Percentiles rank a stretch among this genome's conserved stretches.
These are phyloP conservation scores for Deroptyus accipitrinus DNA, from an alignment of 2,113 vertebrate species.

Conservation along the genomic window DNA sequence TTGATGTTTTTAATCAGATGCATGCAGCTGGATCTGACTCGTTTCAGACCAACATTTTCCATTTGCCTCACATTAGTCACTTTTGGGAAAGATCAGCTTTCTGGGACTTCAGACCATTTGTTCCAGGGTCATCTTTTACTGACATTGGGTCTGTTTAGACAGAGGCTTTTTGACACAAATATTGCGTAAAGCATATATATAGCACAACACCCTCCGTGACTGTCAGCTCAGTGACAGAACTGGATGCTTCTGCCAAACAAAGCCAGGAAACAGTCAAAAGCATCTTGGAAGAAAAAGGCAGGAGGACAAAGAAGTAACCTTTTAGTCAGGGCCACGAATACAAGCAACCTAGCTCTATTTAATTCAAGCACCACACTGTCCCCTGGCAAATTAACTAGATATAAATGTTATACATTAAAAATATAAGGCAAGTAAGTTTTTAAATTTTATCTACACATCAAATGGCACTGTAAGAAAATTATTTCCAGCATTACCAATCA, in stretches of 20 bases:
- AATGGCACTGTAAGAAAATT: background rate
- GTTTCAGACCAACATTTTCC: conserved; percentile 22
- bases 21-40: background rate
- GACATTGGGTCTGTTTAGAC: background rate
- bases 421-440: background rate
- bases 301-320: background rate
- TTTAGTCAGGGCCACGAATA: background rate
- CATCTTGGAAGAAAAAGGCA: background rate
- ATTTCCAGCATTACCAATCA: background rate
- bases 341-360: background rate
- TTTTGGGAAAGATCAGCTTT: conserved; percentile 27
- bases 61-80: conserved; percentile 32
- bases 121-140: conserved; percentile 28
- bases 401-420: background rate
- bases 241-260: conserved; percentile 33
- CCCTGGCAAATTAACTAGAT: background rate
- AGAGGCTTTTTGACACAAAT: conserved; percentile 24
- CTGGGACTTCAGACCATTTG: conserved; percentile 11
- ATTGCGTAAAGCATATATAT: background rate
- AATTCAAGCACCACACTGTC: background rate
- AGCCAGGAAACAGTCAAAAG: conserved; percentile 51
- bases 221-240: background rate
- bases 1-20: conserved; percentile 24
- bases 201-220: background rate
- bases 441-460: background rate